Evolutionary conservation across 2,797 vertebrate species (phyloP), one percentile per base, ranked within the genome.

Genomic region (Aratinga solstitialis): DNA sequence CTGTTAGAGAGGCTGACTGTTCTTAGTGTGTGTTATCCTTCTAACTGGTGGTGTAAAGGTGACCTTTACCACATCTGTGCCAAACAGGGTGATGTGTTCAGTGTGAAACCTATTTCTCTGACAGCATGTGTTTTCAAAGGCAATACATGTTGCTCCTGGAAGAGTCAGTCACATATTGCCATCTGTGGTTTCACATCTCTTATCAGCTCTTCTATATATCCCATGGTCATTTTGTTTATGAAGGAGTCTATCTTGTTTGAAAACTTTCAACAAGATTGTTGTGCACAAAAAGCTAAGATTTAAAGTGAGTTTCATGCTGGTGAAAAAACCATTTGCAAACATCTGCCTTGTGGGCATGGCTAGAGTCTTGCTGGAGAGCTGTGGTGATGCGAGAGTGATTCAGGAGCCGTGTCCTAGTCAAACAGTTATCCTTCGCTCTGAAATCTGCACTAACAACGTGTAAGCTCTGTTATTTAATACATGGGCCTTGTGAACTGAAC

Each of bases 11-110:
- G 34, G 47, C 8, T 83, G 76, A n/a, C 17, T 56, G 23, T 26
- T 45, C 40, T 10, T 11, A 51, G 20, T 0, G 2, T 2, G 1
- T 9, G 8, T 11, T 74, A 23, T 7, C 34, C 36, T 61, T 34
- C 40, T n/a, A n/a, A 21, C 11, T 10, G 14, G 59, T 3, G 21
- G 45, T n/a, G 45, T 6, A 18, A 5, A 10, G 11, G 5, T 45
- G 27, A 18, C 63, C 63, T 43, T 47, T 7, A 16, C 47, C 53
- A 10, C 27, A 7, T 16, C 66, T 17, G 9, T 26, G 29, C 48
- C 50, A 30, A 45, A 27, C 2, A 23, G 34, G 45, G 58, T 9
- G 62, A 69, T 5, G 32, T 53, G 30, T n/a, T 81, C 43, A 19
- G 13, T 29, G 22, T 0, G 3, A 40, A 84, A 54, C 48, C 42